Base-by-base conservation (phyloP, 2,888 invertebrate genomes). In the Sipunculus nudus region DNA sequence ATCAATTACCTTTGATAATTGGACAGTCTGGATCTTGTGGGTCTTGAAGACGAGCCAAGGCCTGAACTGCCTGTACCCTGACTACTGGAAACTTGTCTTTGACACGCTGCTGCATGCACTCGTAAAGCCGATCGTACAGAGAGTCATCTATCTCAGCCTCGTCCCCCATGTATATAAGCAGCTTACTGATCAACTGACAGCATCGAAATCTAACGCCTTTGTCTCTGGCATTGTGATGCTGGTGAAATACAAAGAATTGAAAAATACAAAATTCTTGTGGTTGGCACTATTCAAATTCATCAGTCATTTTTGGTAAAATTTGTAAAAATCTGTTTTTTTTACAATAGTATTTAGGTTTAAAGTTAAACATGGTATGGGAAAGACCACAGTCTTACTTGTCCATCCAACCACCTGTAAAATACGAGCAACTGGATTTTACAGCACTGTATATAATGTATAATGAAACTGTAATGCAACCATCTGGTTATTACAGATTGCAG, bases 31-130 rank as follows among this genome's bases (percentile, higher is more conserved):
- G 87, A 75, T 92, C 89, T 48, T 85, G 85, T 0, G 93, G 92
- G 73, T 92, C 90, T 81, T 95, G 95, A 0, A 95, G 85, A 3
- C 94, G 87, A 56, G 90, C 89, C 40, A 95, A 84, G 0, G 93
- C 92, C 29, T 89, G 82, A 0, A 93, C 90, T 0, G 94, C 94
- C 72, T 93, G 90, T 35, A 90, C 89, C 23, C 94, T 87, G 2
- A 95, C 91, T 50, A 89, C 88, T 0, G 91, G 87, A 45, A 91
- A 88, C 8, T 89, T 88, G 77, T 94, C 94, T 85, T 91, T 80
- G 43, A 89, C 78, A 31, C 91, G 84, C 43, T 88, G 86, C 56
- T 89, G 80, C 89, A 94, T 92, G 52, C 89, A 88, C 26, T 87
- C 85, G 56, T 89, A 87, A 38, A 94, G 88, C 70, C 88, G 87